Evolutionary conservation across 2,113 vertebrate species (phyloP).

Genomic region (Carassius carassius): DNA sequence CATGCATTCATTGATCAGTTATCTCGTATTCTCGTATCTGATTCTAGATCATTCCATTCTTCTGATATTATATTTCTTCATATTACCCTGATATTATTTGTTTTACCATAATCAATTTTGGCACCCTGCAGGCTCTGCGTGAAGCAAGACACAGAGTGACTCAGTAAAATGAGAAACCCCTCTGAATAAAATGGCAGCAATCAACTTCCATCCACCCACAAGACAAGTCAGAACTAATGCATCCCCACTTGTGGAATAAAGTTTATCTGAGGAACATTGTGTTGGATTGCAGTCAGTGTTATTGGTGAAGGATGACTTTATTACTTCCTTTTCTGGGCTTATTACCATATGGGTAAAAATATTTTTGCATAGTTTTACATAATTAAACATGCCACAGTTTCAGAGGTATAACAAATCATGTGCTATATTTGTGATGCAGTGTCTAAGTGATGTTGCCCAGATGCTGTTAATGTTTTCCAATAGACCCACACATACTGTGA

Average conservation of each 20-base stretch:
- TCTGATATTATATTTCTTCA: conserved; percentile 1
- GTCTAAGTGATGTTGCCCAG: neutral
- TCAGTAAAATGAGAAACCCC: conserved; percentile 38
- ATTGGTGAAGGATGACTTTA: neutral
- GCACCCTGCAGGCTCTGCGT: conserved; percentile 62
- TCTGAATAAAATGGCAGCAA: conserved; percentile 18
- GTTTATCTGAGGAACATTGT: neutral
- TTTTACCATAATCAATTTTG: neutral
- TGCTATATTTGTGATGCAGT: conserved; percentile 22
- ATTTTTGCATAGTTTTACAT: conserved; percentile 8
- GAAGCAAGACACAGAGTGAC: conserved; percentile 57
- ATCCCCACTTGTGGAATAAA: conserved; percentile 20
- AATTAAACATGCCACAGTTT: neutral
- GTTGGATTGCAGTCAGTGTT: conserved; percentile 8
- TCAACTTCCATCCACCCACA: neutral
- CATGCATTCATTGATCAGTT: neutral
- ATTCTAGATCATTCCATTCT: neutral
- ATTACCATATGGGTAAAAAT: neutral
- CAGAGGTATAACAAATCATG: neutral
- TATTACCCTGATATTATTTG: neutral
- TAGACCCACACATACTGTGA: neutral
- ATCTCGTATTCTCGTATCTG: neutral
- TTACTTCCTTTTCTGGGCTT: neutral
- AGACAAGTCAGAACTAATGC: conserved; percentile 21
- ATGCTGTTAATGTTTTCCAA: neutral